Base-by-base conservation (phyloP, 2,113 vertebrate genomes). In the Strix aluco region DNA sequence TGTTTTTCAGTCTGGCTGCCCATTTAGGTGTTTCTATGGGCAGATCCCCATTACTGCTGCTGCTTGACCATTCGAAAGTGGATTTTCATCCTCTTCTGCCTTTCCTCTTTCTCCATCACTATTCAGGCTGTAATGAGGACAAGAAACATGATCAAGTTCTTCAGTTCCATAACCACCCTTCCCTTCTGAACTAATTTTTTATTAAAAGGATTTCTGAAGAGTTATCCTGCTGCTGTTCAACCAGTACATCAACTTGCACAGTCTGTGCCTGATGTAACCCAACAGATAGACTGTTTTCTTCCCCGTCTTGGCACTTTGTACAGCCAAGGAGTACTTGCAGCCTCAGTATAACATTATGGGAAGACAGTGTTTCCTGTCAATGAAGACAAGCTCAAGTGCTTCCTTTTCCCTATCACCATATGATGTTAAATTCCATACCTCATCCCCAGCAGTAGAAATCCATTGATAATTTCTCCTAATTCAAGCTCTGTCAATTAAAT, bases 401-500 rank as follows among this genome's bases (percentile, higher is more conserved):
- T 88, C 88, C 44, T 44, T n/a, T 81, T 70, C 32, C 55, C n/a
- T 55, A 4, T 18, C 42, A 42, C 51, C 3, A 0, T 3, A 17
- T 55, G 79, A 72, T 61, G 11, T 52, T 78, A 51, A 75, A 73
- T 40, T 57, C 66, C 54, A 44, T 42, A 52, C 8, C 32, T 47
- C 25, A 66, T 15, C 17, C 26, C 72, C 79, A 88, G 85, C 79
- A 88, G 46, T 2, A 86, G 46, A 86, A 91, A 83, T 49, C 42
- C 30, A 54, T 11, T 57, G 38, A 57, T 75, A 59, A n/a, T 52
- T 63, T 62, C 18, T 77, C 71, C 46, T 83, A 88, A 90, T 73
- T 77, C 67, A 62, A 90, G 79, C 32, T 75, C 49, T 55, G 58
- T 65, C 85, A 91, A 86, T 80, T 90, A 93, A 92, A 88, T 63